A percentile compares a stretch with the other conserved stretches of the same genome.
Conservation (phyloP, 2,113 vertebrate species). For the Apistogramma diplotaenia region DNA sequence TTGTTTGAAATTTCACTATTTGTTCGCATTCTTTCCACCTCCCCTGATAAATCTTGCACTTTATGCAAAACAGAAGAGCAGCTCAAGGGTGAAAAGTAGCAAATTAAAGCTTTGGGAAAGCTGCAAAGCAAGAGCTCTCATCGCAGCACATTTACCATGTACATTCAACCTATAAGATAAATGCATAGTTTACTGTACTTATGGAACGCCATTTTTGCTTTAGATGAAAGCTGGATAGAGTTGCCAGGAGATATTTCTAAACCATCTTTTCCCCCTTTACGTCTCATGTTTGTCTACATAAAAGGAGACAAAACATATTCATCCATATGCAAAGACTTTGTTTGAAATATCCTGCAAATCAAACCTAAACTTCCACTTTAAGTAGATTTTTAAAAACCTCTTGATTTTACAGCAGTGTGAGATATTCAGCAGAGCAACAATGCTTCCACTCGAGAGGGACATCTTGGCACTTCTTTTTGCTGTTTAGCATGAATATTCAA, state of each 20-base stretch:
- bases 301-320: constrained; percentile 3
- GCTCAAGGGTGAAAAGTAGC: constrained; percentile 54
- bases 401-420: not conserved
- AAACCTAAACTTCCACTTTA: not conserved
- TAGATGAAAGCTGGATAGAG: not conserved
- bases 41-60: constrained; percentile 51
- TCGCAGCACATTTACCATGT: not conserved
- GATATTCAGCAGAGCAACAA: not conserved
- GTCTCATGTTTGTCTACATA: not conserved
- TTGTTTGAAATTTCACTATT: constrained; percentile 62
- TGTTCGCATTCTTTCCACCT: constrained; percentile 43
- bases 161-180: constrained; percentile 6
- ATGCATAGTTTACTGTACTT: constrained; percentile 12
- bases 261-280: not conserved
- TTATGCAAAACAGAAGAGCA: constrained; percentile 55
- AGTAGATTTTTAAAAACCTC: not conserved
- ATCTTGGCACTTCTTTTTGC: constrained; percentile 9
- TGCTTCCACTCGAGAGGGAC: constrained; percentile 20
- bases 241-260: not conserved
- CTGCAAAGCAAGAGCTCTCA: constrained; percentile 25
- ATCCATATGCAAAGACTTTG: not conserved
- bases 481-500: constrained; percentile 62
- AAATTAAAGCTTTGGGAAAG: constrained; percentile 33
- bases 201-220: constrained; percentile 7
- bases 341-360: not conserved